Conservation (phyloP, 1,140 invertebrate species). For the Drosophila nebulosa region DNA sequence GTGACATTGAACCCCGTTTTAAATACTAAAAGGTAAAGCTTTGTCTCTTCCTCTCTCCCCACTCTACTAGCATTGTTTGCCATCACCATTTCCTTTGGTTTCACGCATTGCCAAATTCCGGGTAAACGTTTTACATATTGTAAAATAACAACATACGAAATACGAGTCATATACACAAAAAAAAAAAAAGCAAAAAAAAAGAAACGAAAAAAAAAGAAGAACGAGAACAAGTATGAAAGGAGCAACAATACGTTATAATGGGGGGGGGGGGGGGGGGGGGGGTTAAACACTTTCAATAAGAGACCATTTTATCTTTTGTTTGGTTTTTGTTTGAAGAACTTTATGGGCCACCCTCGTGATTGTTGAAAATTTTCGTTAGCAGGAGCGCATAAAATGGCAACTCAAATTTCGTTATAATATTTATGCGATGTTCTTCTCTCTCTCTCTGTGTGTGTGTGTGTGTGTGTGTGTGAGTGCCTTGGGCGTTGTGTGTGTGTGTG, state of each 20-base stretch:
- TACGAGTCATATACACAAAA: background rate
- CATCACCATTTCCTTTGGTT: background rate
- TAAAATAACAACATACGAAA: conserved; percentile 48
- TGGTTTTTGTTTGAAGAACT: background rate
- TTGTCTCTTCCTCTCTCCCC: too few species aligned
- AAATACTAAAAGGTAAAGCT: background rate
- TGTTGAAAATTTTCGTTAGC: conserved; percentile 35
- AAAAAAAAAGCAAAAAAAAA: background rate
- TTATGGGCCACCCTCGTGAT: background rate
- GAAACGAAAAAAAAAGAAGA: background rate
- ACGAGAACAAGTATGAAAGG: background rate
- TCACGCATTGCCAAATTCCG: conserved; percentile 32
- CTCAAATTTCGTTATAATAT: conserved; percentile 53
- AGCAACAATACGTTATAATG: background rate
- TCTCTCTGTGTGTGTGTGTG: background rate
- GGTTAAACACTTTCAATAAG: too few species aligned
- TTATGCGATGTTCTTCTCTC: conserved; percentile 30
- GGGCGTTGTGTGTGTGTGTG: background rate
- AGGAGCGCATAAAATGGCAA: conserved; percentile 34
- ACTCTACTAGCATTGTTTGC: too few species aligned
- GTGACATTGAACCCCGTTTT: conserved; percentile 21
- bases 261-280: too few species aligned
- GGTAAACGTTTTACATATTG: conserved; percentile 69
- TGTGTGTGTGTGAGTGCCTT: background rate
- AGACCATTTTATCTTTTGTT: too few species aligned